Evolutionary conservation across 2,113 vertebrate genomes (phyloP).

Genomic region (Hylia prasina): DNA sequence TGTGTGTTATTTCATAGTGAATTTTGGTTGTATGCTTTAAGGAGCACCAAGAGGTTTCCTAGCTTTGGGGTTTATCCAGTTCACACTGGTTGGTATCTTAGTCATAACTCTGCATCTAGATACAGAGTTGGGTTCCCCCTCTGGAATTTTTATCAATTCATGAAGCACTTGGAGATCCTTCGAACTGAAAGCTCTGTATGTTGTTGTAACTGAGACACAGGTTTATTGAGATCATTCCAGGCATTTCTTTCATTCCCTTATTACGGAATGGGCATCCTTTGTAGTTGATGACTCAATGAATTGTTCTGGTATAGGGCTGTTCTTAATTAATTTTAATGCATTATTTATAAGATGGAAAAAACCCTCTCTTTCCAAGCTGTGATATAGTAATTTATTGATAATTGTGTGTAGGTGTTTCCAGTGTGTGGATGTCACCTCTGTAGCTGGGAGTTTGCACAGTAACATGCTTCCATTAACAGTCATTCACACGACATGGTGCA

Average conservation of each 20-base stretch:
- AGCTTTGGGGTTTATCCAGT: neutral
- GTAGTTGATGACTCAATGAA: neutral
- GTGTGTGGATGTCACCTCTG: neutral
- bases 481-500: neutral
- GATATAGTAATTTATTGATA: neutral
- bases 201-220: neutral
- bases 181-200: neutral
- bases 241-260: slow-evolving; percentile 10
- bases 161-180: neutral
- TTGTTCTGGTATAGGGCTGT: neutral
- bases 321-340: neutral
- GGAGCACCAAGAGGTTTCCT: neutral
- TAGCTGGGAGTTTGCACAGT: neutral
- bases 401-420: neutral
- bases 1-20: neutral
- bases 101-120: neutral
- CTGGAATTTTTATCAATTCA: neutral
- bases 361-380: neutral
- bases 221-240: slow-evolving; percentile 3
- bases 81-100: neutral
- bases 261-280: neutral
- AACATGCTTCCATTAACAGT: neutral
- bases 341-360: neutral
- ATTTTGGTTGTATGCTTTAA: neutral
- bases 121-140: neutral